A percentile compares a stretch with the other conserved stretches of the same genome.
These are phyloP conservation scores for Aplochiton taeniatus DNA, from an alignment of 2,797 vertebrate species.

Conservation along the genomic window DNA sequence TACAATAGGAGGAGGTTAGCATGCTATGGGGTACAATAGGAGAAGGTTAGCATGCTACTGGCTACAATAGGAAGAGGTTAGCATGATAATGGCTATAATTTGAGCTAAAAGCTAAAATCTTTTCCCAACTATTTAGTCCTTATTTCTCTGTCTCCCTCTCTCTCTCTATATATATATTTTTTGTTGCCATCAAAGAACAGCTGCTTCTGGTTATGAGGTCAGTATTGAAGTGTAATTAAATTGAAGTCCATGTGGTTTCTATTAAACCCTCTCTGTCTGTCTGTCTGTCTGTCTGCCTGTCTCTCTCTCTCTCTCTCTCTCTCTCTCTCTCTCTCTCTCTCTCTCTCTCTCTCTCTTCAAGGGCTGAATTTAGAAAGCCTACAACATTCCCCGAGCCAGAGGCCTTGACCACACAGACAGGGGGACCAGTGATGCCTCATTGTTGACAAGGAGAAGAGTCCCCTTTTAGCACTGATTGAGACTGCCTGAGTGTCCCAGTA, in stretches of 20 bases:
- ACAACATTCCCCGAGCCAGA: constrained; percentile 16
- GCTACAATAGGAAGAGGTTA: no score
- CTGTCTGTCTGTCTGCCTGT: no score
- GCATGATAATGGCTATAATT: no score
- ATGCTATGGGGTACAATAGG: no score
- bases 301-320: background rate
- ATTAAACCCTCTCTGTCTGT: constrained; percentile 20
- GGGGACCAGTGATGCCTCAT: constrained; percentile 10
- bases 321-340: background rate
- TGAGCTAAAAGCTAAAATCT: no score
- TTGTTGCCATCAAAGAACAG: constrained; percentile 17
- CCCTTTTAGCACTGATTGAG: no score
- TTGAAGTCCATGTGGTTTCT: constrained; percentile 41
- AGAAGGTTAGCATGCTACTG: no score
- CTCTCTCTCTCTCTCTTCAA: constrained; percentile 2
- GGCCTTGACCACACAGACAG: constrained; percentile 14
- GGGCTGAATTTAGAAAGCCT: constrained; percentile 7
- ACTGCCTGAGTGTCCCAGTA: no score
- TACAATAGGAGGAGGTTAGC: no score
- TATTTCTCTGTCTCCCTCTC: no score
- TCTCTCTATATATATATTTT: no score
- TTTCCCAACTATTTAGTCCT: no score
- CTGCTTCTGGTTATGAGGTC: constrained; percentile 36
- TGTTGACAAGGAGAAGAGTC: background rate
- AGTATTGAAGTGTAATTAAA: constrained; percentile 36